Percentiles rank a stretch among this genome's conserved stretches.
These are phyloP conservation scores for Caerostris extrusa DNA, from an alignment of 1,140 invertebrate species.

Conservation along the genomic window DNA sequence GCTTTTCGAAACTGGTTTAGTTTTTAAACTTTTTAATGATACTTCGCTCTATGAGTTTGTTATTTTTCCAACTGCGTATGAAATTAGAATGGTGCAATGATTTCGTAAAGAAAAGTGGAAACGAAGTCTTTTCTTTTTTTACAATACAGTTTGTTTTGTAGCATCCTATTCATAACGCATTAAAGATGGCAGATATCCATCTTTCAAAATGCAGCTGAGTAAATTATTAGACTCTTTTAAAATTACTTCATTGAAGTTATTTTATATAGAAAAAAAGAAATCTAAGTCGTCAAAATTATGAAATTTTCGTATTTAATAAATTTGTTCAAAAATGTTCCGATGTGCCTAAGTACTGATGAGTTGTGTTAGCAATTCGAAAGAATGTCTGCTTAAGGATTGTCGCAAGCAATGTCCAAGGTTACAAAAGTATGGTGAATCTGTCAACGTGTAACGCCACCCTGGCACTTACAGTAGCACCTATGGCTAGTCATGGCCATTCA, in stretches of 20 bases:
- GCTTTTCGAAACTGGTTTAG: not conserved
- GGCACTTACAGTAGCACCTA: not conserved
- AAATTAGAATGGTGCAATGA: not conserved
- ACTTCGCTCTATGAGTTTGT: not conserved
- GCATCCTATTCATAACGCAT: not conserved
- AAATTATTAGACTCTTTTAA: no score
- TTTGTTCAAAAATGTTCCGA: not conserved
- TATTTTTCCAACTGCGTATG: not conserved
- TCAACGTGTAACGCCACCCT: not conserved
- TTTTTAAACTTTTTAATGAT: not conserved
- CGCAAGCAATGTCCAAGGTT: not conserved
- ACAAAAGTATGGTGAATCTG: constrained; percentile 32
- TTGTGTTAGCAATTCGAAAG: not conserved
- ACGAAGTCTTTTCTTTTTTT: not conserved
- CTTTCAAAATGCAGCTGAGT: not conserved
- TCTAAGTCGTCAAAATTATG: not conserved
- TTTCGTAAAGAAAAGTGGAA: not conserved
- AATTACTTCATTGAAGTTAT: not conserved
- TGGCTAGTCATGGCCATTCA: constrained; percentile 4
- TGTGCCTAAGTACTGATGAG: not conserved
- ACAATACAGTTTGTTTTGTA: not conserved
- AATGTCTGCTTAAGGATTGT: not conserved
- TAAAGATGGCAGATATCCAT: not conserved
- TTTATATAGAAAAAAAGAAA: not conserved
- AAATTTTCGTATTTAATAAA: not conserved